phyloP scores from a whole-genome alignment of 2,888 invertebrate species.

The Lycophotia porphyrea region DNA sequence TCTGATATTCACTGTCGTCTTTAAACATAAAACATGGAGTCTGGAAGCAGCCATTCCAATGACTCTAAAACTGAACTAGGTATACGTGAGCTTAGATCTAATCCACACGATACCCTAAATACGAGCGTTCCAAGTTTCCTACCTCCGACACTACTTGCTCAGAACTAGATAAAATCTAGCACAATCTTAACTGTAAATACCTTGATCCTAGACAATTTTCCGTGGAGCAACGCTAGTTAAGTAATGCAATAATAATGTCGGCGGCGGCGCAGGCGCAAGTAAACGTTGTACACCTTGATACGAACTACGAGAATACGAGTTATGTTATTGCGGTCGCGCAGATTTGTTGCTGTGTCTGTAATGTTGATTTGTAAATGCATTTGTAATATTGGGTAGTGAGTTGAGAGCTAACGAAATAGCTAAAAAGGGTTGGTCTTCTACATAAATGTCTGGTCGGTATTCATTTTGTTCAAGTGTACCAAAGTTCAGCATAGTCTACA shows the following conservation, averaged over 20 bases:
- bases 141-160: slow-evolving; percentile 27
- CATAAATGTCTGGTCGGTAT: background rate
- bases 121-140: slow-evolving; percentile 1
- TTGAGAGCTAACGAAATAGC: slow-evolving; percentile 22
- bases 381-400: slow-evolving; percentile 32
- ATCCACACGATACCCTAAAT: slow-evolving; percentile 47
- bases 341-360: slow-evolving; percentile 50
- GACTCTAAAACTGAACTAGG: slow-evolving; percentile 12
- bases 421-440: slow-evolving; percentile 20
- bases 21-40: background rate
- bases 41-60: slow-evolving; percentile 3
- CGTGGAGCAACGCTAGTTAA: slow-evolving; percentile 66
- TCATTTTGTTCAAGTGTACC: background rate
- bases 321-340: slow-evolving; percentile 62
- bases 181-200: slow-evolving; percentile 63
- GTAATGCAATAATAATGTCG: slow-evolving; percentile 76
- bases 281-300: slow-evolving; percentile 77
- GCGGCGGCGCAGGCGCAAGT: slow-evolving; percentile 69
- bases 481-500: background rate
- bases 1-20: background rate
- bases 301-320: slow-evolving; percentile 56
- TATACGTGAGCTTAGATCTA: slow-evolving; percentile 38
- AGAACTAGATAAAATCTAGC: slow-evolving; percentile 59
- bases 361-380: slow-evolving; percentile 48
- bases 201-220: slow-evolving; percentile 65